phyloP scores from a whole-genome alignment of 2,113 vertebrate genomes.

The Kryptolebias marmoratus region DNA sequence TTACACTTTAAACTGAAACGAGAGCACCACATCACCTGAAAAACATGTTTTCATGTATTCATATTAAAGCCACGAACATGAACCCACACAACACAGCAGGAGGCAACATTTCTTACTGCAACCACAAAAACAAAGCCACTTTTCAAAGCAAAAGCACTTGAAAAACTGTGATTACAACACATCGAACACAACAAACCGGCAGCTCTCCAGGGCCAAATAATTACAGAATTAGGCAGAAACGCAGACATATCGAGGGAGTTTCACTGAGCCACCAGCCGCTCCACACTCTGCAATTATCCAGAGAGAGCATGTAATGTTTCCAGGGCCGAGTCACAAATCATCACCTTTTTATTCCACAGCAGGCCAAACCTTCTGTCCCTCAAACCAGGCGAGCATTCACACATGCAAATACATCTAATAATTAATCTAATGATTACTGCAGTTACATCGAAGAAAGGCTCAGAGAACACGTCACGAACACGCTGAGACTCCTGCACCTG shows the following conservation, averaged over 20 bases:
- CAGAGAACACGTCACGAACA: not conserved
- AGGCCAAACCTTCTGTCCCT: no score
- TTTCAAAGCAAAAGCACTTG: conserved; percentile 12
- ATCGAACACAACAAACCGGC: conserved; percentile 35
- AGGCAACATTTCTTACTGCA: conserved; percentile 11
- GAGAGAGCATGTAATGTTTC: conserved; percentile 12
- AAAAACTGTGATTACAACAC: conserved; percentile 31
- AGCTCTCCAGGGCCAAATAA: conserved; percentile 64
- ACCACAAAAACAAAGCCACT: conserved; percentile 15
- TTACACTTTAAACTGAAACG: not conserved
- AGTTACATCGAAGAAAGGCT: not conserved
- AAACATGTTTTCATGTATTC: not conserved
- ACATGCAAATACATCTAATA: conserved; percentile 9
- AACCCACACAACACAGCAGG: conserved; percentile 8
- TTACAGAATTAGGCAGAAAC: conserved; percentile 6
- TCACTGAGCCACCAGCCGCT: not conserved
- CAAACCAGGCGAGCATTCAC: not conserved
- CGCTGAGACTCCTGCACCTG: not conserved
- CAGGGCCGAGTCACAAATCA: not conserved
- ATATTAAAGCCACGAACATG: not conserved
- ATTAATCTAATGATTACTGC: not conserved
- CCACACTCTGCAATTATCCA: not conserved
- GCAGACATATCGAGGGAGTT: conserved; percentile 3
- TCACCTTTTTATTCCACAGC: not conserved
- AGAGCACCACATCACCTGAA: not conserved